A percentile compares a stretch with the other conserved stretches of the same genome.
Evolutionary conservation across 2,888 invertebrate genomes (phyloP).

Genomic region (Strigamia maritima): DNA sequence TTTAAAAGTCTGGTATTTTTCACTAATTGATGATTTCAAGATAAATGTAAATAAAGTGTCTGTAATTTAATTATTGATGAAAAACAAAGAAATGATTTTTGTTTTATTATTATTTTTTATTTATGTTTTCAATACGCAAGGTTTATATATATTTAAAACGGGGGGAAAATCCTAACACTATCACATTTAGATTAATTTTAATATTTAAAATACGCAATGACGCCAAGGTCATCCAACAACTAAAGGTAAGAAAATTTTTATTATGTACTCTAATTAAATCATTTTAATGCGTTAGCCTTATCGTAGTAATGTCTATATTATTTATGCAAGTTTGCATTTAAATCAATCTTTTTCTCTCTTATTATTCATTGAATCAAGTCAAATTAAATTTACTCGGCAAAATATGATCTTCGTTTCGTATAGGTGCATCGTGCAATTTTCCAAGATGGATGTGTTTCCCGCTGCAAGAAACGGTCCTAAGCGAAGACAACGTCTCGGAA

Average conservation of each 20-base stretch:
- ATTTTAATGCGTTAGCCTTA: not conserved
- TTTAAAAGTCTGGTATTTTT: slow-evolving; percentile 40
- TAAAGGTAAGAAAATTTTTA: not conserved
- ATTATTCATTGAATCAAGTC: not conserved
- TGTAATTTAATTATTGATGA: slow-evolving; percentile 37
- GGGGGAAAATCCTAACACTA: not conserved
- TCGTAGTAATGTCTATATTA: not conserved
- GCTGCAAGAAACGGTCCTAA: not conserved
- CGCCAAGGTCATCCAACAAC: not conserved
- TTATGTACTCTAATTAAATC: not conserved
- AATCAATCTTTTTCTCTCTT: not conserved
- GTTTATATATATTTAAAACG: not conserved
- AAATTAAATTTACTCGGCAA: not conserved
- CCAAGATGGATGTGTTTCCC: not conserved
- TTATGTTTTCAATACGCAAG: not conserved
- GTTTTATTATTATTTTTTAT: slow-evolving; percentile 24
- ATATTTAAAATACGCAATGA: not conserved
- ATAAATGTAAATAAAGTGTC: slow-evolving; percentile 41
- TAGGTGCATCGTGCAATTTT: not conserved
- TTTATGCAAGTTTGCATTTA: not conserved
- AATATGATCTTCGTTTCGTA: not conserved
- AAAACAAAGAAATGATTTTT: slow-evolving; percentile 34
- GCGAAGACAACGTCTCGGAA: slow-evolving; percentile 5
- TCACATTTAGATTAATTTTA: not conserved
- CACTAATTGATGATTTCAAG: slow-evolving; percentile 33